Base-by-base conservation (phyloP, 1,140 invertebrate species). In the Globodera rostochiensis region DNA sequence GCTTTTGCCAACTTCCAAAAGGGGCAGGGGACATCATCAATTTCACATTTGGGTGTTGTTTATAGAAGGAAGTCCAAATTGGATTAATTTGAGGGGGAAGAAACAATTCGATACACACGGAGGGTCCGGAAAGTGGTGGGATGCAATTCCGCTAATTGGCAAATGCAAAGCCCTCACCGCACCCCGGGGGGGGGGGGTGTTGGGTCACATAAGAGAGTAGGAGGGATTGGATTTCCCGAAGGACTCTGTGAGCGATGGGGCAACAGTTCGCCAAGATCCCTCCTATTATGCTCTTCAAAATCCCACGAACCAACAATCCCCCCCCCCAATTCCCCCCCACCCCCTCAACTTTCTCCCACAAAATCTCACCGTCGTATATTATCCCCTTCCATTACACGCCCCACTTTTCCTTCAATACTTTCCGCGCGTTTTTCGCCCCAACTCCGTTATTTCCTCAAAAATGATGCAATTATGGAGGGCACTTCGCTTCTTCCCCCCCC, bases 131-230 rank as follows among this genome's bases (percentile, higher is more conserved):
- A 45, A 71, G 69, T 47, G 9, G 69, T n/a, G 69, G 69, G 25
- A 71, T 9, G 25, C 69, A 71, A 71, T 71, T 71, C 21, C 69
- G 25, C 69, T 71, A 71, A 71, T 71, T 71, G 69, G 69, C 69
- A 71, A 71, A 71, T 71, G 69, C 69, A 71, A 36, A 11, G 19
- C 57, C 57, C 11, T 19, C 15, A 11, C 57, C 57, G 25, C 25
- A 36, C 25, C 25, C 25, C 25, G 25, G 25, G 25, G 25, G 25
- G 25, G 25, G 25, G 25, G 25, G 25, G 11, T 50, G 50, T 50
- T 50, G 50, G 50, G 50, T 11, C 50, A 6, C 50, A 50, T 50
- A 50, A 50, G 50, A 50, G 11, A 50, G 66, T 1, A 21, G 25
- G 46, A 19, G 46, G 21, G 67, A 19, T 71, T 71, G 69, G 69